Percentiles rank a stretch among this genome's conserved stretches.
Conservation (phyloP, 1,140 invertebrate species). For the Cydia pomonella region DNA sequence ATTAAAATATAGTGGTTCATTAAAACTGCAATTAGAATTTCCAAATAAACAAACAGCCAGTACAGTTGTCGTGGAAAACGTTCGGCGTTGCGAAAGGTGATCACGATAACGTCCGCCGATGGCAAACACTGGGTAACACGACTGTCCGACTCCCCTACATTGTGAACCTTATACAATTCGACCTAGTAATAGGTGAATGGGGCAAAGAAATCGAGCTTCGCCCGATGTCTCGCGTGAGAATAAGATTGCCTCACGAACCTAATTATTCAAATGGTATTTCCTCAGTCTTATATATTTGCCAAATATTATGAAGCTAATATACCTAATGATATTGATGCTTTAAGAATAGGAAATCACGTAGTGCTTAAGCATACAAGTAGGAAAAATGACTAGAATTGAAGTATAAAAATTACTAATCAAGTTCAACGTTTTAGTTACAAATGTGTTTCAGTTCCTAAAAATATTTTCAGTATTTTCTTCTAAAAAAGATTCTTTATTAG, state of each 20-base stretch:
- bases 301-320: neutral
- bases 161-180: constrained; percentile 23
- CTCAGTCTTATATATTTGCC: constrained; percentile 32
- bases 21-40: constrained; percentile 50
- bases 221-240: constrained; percentile 42
- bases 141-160: constrained; percentile 34
- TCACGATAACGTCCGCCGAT: constrained; percentile 40
- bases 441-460: neutral
- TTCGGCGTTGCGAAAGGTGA: constrained; percentile 41
- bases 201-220: constrained; percentile 41
- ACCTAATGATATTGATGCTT: neutral
- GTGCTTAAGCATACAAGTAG: neutral
- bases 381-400: neutral
- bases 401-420: too few relatives aligned
- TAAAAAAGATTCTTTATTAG: too few relatives aligned
- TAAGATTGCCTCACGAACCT: constrained; percentile 40
- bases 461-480: too few relatives aligned
- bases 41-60: constrained; percentile 43
- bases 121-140: constrained; percentile 31
- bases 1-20: constrained; percentile 34
- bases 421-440: too few relatives aligned
- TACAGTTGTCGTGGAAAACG: constrained; percentile 45
- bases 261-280: constrained; percentile 31
- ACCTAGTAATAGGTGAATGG: constrained; percentile 42
- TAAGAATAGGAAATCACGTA: neutral